Conservation (phyloP, 2,113 vertebrate species). For the Sula dactylatra region DNA sequence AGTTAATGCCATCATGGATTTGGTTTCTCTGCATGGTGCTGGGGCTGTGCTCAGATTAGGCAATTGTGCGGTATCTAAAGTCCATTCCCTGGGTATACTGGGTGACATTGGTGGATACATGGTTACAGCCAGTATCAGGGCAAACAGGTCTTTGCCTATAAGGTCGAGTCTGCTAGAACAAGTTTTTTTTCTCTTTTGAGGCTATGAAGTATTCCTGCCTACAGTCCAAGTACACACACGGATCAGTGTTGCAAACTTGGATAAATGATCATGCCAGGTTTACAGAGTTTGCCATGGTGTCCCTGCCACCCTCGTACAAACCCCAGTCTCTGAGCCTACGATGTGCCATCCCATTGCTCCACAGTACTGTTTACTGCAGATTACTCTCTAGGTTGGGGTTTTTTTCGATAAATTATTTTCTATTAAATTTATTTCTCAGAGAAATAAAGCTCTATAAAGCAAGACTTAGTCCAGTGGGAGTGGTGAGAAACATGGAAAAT, state of each 20-base stretch:
- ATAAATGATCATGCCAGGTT: not conserved
- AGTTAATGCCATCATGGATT: not conserved
- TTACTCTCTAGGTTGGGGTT: not conserved
- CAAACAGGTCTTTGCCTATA: not conserved
- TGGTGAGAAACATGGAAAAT: not conserved
- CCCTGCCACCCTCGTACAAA: not conserved
- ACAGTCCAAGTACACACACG: not conserved
- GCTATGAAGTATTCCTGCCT: not conserved
- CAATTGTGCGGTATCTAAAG: not conserved
- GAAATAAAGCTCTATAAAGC: not conserved
- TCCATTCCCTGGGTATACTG: not conserved
- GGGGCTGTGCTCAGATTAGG: slow-evolving; percentile 32
- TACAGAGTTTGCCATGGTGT: not conserved
- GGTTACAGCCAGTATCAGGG: not conserved
- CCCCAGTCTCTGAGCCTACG: not conserved
- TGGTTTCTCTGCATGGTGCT: not conserved
- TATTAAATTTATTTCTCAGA: not conserved
- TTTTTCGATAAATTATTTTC: not conserved
- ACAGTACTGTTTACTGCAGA: not conserved
- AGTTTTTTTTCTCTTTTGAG: not conserved
- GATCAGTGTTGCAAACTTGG: not conserved
- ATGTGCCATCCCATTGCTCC: not conserved
- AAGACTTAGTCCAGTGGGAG: not conserved
- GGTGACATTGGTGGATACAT: not conserved
- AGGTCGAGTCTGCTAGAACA: not conserved